Percentiles rank a stretch among this genome's conserved stretches.
These are phyloP conservation scores for Tetramorium parvispinum DNA, from an alignment of 1,140 invertebrate genomes.

Conservation along the genomic window DNA sequence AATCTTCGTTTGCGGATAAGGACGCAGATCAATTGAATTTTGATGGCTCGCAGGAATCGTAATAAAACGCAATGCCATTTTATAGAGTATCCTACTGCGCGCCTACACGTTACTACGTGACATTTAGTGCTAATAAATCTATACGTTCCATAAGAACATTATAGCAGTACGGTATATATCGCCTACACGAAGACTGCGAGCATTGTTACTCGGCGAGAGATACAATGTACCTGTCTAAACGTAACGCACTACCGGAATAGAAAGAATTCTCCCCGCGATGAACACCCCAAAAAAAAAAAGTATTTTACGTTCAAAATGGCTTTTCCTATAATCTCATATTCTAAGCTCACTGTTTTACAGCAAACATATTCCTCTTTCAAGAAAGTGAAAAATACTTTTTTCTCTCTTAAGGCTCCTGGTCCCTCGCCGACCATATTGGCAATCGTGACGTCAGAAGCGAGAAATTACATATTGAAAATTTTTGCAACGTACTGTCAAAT, in stretches of 20 bases:
- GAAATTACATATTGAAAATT: no score
- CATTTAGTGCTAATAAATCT: slow-evolving; percentile 56
- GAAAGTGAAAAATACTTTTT: no score
- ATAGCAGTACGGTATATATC: not conserved
- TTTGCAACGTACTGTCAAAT: no score
- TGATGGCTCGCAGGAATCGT: slow-evolving; percentile 7
- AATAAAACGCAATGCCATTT: slow-evolving; percentile 28
- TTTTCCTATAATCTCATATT: no score
- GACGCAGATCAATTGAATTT: slow-evolving; percentile 43
- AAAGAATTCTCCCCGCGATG: no score
- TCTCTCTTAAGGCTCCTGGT: no score
- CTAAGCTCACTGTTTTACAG: no score
- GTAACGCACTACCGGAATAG: not conserved
- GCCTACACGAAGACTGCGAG: slow-evolving; percentile 11
- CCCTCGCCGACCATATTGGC: no score
- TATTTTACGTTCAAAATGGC: no score
- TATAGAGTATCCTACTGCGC: slow-evolving; percentile 36
- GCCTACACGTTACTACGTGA: not conserved
- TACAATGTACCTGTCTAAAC: not conserved
- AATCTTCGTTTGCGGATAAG: slow-evolving; percentile 31
- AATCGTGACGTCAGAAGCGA: no score
- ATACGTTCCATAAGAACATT: slow-evolving; percentile 24
- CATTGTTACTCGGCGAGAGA: not conserved
- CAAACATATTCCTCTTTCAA: no score
- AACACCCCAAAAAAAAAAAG: no score